A percentile compares a stretch with the other conserved stretches of the same genome.
Evolutionary conservation across 1,140 invertebrate species (phyloP).

Genomic region (Heterodera carotae): DNA sequence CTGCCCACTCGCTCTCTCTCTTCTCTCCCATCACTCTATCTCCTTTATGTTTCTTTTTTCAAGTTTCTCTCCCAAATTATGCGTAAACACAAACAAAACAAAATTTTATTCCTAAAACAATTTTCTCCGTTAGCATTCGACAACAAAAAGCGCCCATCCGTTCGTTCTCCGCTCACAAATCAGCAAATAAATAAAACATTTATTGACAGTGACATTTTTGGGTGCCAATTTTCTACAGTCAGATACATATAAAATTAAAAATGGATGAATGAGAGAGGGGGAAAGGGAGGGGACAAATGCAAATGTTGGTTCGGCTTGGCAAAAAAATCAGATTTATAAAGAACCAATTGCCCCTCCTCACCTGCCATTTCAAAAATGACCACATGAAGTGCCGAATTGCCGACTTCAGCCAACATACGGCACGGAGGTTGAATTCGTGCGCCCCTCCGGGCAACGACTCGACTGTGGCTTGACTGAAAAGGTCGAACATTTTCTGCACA

Average conservation of each 20-base stretch:
- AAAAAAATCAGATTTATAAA: too few relatives aligned
- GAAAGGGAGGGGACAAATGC: too few relatives aligned
- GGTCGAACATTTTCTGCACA: constrained; percentile 32
- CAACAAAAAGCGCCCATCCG: not conserved
- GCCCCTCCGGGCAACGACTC: constrained; percentile 10
- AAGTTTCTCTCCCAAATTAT: too few relatives aligned
- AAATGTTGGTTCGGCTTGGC: too few relatives aligned
- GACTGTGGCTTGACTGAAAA: constrained; percentile 37
- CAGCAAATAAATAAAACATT: too few relatives aligned
- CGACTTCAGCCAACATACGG: constrained; percentile 61
- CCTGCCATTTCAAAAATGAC: constrained; percentile 52
- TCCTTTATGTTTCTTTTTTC: too few relatives aligned
- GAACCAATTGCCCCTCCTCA: constrained; percentile 30
- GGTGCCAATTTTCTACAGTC: too few relatives aligned
- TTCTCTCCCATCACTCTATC: not conserved
- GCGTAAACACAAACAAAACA: not conserved
- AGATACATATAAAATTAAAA: too few relatives aligned
- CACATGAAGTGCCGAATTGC: constrained; percentile 47
- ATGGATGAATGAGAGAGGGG: too few relatives aligned
- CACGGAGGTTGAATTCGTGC: constrained; percentile 54
- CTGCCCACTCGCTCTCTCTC: too few relatives aligned
- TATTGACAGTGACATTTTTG: not conserved
- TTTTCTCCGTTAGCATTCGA: not conserved
- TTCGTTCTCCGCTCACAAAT: too few relatives aligned
- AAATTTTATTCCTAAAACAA: constrained; percentile 5